Conservation (phyloP, 2,888 invertebrate genomes). For the Melanophora roralis region DNA sequence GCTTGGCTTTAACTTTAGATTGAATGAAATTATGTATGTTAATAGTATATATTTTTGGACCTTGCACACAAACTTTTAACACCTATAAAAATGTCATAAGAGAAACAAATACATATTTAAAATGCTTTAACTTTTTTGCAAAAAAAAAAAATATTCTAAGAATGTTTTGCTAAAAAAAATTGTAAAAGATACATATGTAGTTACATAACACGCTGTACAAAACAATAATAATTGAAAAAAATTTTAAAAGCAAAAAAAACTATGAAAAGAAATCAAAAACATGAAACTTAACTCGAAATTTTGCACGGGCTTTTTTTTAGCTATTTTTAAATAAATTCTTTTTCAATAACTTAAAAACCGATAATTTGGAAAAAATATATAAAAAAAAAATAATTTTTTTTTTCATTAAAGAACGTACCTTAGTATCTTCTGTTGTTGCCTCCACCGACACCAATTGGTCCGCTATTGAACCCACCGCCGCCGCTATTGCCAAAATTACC, state of each 20-base stretch:
- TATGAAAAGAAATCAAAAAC: background rate
- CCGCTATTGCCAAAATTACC: constrained; percentile 75
- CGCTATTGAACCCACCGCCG: constrained; percentile 68
- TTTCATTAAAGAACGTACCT: constrained; percentile 69
- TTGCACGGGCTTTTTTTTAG: background rate
- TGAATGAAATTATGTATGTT: constrained; percentile 63
- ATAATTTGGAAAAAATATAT: background rate
- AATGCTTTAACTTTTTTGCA: constrained; percentile 56
- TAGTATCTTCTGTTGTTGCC: constrained; percentile 78
- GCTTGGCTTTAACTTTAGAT: constrained; percentile 62
- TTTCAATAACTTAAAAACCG: no score
- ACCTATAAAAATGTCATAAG: constrained; percentile 75
- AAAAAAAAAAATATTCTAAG: constrained; percentile 28
- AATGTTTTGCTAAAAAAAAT: constrained; percentile 6
- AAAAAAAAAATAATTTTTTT: no score
- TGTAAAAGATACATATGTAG: no score
- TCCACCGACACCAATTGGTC: constrained; percentile 65
- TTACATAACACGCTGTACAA: background rate
- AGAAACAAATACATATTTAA: constrained; percentile 70
- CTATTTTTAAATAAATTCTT: background rate
- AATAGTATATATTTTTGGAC: constrained; percentile 66
- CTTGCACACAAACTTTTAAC: constrained; percentile 72
- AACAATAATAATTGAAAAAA: constrained; percentile 1
- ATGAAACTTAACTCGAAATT: no score
- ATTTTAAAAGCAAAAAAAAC: constrained; percentile 8